Conservation (phyloP, 2,113 vertebrate species). For the Otis tarda region DNA sequence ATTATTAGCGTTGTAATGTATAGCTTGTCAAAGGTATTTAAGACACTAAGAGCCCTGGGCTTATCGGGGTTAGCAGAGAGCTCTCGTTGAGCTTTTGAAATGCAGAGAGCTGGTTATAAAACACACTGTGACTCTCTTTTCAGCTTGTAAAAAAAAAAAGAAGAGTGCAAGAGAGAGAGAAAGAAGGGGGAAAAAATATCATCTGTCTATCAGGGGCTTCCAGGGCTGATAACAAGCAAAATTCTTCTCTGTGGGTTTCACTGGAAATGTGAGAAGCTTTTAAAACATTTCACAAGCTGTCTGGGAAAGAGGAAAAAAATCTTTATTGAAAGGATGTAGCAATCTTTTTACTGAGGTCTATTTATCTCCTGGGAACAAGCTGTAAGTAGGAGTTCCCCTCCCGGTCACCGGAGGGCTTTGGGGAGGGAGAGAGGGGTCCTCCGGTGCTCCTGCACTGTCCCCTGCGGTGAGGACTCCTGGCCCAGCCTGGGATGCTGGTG, state of each 20-base stretch:
- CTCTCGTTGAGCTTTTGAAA: slow-evolving; percentile 84
- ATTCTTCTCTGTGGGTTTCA: slow-evolving; percentile 80
- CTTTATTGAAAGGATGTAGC: slow-evolving; percentile 85
- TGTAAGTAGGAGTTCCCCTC: slow-evolving; percentile 76
- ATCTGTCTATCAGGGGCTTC: slow-evolving; percentile 81
- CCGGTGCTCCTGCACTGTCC: neutral
- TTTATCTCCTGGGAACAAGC: slow-evolving; percentile 78
- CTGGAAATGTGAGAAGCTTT: slow-evolving; percentile 84
- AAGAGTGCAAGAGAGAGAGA: slow-evolving; percentile 48
- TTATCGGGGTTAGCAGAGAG: slow-evolving; percentile 86
- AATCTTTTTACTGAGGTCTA: slow-evolving; percentile 80
- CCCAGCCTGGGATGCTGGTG: neutral
- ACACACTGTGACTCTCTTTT: slow-evolving; percentile 83
- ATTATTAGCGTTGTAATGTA: slow-evolving; percentile 91
- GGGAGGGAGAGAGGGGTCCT: neutral
- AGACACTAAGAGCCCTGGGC: slow-evolving; percentile 85
- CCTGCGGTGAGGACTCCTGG: neutral
- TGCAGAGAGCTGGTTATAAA: slow-evolving; percentile 83
- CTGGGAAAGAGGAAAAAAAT: slow-evolving; percentile 80
- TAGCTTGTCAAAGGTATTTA: slow-evolving; percentile 86
- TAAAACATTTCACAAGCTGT: slow-evolving; percentile 85
- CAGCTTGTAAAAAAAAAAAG: slow-evolving; percentile 77
- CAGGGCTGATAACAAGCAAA: slow-evolving; percentile 83
- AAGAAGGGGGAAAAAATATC: slow-evolving; percentile 71
- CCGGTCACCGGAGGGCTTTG: slow-evolving; percentile 6